Evolutionary conservation across 2,888 invertebrate species (phyloP), one percentile per base, ranked within the genome.

Genomic region (Marronus borbonicus): DNA sequence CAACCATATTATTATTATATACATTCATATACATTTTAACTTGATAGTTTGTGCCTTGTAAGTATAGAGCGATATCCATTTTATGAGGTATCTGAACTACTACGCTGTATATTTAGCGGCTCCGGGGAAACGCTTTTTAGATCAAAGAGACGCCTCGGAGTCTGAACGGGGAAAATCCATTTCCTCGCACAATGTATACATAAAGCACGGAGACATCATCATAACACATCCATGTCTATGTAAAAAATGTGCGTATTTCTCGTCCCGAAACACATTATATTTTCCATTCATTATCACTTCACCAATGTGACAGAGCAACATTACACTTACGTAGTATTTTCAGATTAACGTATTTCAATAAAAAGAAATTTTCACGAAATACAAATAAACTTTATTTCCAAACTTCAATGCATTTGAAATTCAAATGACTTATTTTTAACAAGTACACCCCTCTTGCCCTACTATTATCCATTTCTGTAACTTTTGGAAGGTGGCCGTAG

Each of bases 81-180:
- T 69, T 17, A 50, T 50, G 50, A 28, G 68, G 20, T 14, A 50
- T 50, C 50, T 69, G 50, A 24, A 14, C 12, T 7, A 44, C 52
- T 69, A 69, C 39, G n/a, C 31, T 69, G 10, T 52, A 52, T 24
- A 50, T 68, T 10, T 68, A 68, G 28, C 24, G 55, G 10, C 52
- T n/a, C 50, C 8, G 55, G 28, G 31, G 31, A 69, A 24, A 31
- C 31, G 31, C 3, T 52, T 50, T 69, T 52, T 69, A 69, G 69
- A 31, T 72, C 58, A 72, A 60, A 72, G 39, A 17, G 76, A 66
- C 76, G 76, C 76, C 76, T n/a, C 31, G 50, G 8, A 52, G 76
- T 76, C 76, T 65, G 76, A 66, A 28, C 62, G n/a, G 3, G 7
- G 44, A 62, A 75, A 75, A 62, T 75, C 44, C 62, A 74, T 75